Percentiles rank a stretch among this genome's conserved stretches.
These are phyloP conservation scores for Drosophila aff. DNA, from an alignment of 1,140 invertebrate species.

Conservation along the genomic window DNA sequence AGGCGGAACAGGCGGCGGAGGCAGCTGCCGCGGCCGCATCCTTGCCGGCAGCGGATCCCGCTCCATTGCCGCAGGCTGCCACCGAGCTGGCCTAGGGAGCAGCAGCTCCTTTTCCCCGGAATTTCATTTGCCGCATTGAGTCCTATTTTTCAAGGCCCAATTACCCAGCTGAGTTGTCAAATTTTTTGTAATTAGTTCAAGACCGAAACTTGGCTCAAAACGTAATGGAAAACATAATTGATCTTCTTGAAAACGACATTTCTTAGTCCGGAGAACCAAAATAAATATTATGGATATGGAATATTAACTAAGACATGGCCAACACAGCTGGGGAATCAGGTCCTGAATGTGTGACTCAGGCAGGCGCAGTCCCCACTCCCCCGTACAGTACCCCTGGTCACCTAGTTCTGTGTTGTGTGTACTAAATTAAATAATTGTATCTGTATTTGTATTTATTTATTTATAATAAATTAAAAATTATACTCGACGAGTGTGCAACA, in stretches of 20 bases:
- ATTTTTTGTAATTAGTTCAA: not conserved
- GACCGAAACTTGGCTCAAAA: not conserved
- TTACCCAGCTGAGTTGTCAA: conserved; percentile 10
- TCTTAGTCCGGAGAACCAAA: not conserved
- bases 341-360: not conserved
- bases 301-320: conserved; percentile 4
- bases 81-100: conserved; percentile 49
- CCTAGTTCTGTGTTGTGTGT: conserved; percentile 44
- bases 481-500: conserved; percentile 39
- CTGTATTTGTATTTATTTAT: conserved; percentile 78
- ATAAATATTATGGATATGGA: not conserved
- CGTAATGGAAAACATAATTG: not conserved
- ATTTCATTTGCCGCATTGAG: not conserved
- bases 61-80: conserved; percentile 12
- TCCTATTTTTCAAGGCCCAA: not conserved
- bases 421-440: conserved; percentile 58
- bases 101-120: not conserved
- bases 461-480: conserved; percentile 78
- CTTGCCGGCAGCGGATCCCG: conserved; percentile 12
- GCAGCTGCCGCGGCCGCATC: conserved; percentile 18
- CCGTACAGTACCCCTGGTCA: conserved; percentile 20
- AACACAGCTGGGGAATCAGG: conserved; percentile 1
- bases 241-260: not conserved
- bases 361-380: not conserved
- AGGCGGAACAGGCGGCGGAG: conserved; percentile 17